Percentiles rank a stretch among this genome's conserved stretches.
These are phyloP conservation scores for Oreohelix idahoensis DNA, from an alignment of 1,140 invertebrate genomes.

Conservation along the genomic window DNA sequence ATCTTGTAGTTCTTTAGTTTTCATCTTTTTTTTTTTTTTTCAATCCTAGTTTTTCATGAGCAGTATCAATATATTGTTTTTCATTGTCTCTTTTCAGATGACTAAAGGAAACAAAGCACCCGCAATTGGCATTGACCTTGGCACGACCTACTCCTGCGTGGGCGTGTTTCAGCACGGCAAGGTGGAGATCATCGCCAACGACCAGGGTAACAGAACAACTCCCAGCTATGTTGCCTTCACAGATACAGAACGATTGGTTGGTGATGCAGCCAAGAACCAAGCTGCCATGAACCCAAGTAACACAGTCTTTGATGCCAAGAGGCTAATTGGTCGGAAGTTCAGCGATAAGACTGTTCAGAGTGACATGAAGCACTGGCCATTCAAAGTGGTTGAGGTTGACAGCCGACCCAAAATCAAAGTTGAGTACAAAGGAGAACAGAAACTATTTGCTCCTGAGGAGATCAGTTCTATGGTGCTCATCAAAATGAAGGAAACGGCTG, in stretches of 20 bases:
- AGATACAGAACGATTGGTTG: conserved; percentile 72
- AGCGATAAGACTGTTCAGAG: conserved; percentile 89
- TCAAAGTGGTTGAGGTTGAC: conserved; percentile 73
- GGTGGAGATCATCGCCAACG: conserved; percentile 79
- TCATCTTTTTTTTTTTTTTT: too few species aligned
- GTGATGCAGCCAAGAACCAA: conserved; percentile 82
- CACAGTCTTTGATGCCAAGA: conserved; percentile 88
- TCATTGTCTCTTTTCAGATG: conserved; percentile 11
- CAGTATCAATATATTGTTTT: too few species aligned
- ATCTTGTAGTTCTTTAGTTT: too few species aligned
- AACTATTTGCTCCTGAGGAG: conserved; percentile 92
- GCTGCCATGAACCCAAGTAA: conserved; percentile 91
- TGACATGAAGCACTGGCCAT: conserved; percentile 95
- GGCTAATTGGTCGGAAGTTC: conserved; percentile 93
- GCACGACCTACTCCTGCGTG: conserved; percentile 69
- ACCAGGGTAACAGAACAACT: conserved; percentile 97
- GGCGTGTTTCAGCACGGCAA: conserved; percentile 72
- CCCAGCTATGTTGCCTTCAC: conserved; percentile 98
- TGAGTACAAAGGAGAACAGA: conserved; percentile 89
- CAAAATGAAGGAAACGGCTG: conserved; percentile 92
- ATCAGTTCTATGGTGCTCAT: conserved; percentile 87
- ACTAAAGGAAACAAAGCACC: conserved; percentile 42
- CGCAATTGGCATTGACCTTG: conserved; percentile 69
- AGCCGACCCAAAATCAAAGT: conserved; percentile 82
- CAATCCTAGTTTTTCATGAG: too few species aligned